Base-by-base conservation (phyloP, 2,113 vertebrate species). In the Oreochromis aureus region DNA sequence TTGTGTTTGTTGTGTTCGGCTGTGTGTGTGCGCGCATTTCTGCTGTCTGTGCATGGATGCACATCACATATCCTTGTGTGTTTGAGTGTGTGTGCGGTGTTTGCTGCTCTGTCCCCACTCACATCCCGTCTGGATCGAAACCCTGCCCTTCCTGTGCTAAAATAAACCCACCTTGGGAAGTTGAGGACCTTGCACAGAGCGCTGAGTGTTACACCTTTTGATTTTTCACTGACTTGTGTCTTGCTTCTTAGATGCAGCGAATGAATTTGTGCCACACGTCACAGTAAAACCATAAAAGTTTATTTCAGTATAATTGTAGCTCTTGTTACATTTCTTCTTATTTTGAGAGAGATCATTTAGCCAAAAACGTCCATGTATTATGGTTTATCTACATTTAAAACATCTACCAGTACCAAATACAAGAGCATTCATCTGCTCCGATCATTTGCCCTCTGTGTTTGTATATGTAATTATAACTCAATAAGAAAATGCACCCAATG, bases 91-190 rank as follows among this genome's bases (percentile, higher is more conserved):
- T 16, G 84, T 19, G 54, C 24, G 39, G 19, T 88, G 81, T 92
- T 76, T 89, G 89, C 88, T 83, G 84, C 85, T 91, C 86, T 91
- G 87, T 93, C 90, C 93, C 86, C 87, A 41, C 93, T 95, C 89
- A 90, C 93, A 94, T 93, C 92, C 93, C 89, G 91, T 92, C 91
- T 91, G 88, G 94, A 96, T 96, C 93, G 94, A 95, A 96, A 94
- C 91, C 92, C 92, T 94, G 95, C 92, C 96, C 96, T 96, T 96
- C 95, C 94, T 96, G 95, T 92, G 91, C 94, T 95, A 95, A 94
- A 95, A 94, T 94, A 95, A 96, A 93, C 93, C 94, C 95, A 95
- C 95, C 94, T 95, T 95, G 95, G 94, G 93, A 95, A 91, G 92
- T 90, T 55, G 86, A 94, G 90, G 89, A 92, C 92, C 87, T 94